A percentile compares a stretch with the other conserved stretches of the same genome.
Evolutionary conservation across 2,797 vertebrate species (phyloP).

Genomic region (Serranus cabrilla): DNA sequence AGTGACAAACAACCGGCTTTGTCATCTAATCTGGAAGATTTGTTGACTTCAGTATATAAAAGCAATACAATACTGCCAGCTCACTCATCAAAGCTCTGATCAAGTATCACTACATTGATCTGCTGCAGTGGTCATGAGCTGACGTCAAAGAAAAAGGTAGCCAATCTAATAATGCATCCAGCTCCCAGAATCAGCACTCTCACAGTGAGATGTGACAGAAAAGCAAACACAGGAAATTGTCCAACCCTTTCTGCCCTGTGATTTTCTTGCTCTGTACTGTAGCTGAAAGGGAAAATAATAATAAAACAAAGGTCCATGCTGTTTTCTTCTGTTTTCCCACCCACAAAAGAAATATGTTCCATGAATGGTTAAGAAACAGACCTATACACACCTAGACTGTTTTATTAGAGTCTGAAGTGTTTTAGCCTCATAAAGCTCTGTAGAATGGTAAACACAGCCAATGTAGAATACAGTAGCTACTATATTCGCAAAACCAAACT

Average conservation of each 20-base stretch:
- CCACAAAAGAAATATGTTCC: slow-evolving; percentile 3
- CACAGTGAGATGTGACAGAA: slow-evolving; percentile 5
- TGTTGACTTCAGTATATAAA: background rate
- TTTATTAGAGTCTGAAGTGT: slow-evolving; percentile 6
- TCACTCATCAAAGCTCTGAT: slow-evolving; percentile 4
- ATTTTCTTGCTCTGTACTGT: slow-evolving; percentile 2
- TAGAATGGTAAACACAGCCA: slow-evolving; percentile 4
- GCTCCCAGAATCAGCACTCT: background rate
- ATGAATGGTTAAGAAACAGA: slow-evolving; percentile 13
- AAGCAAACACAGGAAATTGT: slow-evolving; percentile 7
- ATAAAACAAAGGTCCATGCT: background rate
- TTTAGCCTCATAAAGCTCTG: slow-evolving; percentile 5
- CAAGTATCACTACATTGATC: background rate
- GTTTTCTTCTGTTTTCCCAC: slow-evolving; percentile 4
- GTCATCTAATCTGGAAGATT: background rate
- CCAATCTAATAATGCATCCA: background rate
- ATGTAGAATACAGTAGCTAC: slow-evolving; percentile 8
- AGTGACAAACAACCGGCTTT: background rate
- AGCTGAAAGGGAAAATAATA: slow-evolving; percentile 12
- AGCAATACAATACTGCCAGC: background rate
- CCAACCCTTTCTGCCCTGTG: background rate
- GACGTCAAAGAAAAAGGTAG: slow-evolving; percentile 1
- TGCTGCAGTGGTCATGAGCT: background rate
- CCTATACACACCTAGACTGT: background rate
- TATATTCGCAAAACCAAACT: slow-evolving; percentile 30